Conservation (phyloP, 2,797 vertebrate genomes). For the Ctenopoma kingsleyae region DNA sequence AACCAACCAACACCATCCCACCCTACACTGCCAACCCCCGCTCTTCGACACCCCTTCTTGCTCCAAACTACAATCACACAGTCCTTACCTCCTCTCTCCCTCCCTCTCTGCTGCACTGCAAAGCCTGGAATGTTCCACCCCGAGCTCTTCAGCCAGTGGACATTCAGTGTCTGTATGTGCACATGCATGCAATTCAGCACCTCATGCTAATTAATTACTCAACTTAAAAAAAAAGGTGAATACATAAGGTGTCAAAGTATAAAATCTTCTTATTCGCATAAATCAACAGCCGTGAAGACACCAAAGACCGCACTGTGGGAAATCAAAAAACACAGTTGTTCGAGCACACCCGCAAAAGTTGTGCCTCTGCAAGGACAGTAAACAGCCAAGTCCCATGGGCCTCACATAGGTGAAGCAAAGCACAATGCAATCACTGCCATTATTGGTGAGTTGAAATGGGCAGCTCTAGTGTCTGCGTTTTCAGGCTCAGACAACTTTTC, state of each 20-base stretch:
- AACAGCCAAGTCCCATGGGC: conserved; percentile 13
- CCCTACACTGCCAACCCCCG: conserved; percentile 68
- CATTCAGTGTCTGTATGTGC: conserved; percentile 29
- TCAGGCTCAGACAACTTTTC: conserved; percentile 25
- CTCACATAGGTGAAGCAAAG: conserved; percentile 54
- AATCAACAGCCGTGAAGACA: neutral
- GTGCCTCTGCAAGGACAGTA: neutral
- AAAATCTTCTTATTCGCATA: neutral
- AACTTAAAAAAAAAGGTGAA: conserved; percentile 1
- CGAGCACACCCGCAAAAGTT: conserved; percentile 17
- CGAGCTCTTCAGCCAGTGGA: conserved; percentile 76
- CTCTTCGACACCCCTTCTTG: conserved; percentile 67
- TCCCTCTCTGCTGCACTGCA: conserved; percentile 62
- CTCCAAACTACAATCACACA: conserved; percentile 78
- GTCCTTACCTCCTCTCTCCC: conserved; percentile 39
- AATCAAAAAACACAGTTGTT: conserved; percentile 7
- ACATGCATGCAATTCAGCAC: conserved; percentile 1
- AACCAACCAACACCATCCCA: conserved; percentile 29
- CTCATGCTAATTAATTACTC: neutral
- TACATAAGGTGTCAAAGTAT: neutral
- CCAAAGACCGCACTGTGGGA: conserved; percentile 2
- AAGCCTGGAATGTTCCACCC: conserved; percentile 86
- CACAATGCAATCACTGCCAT: conserved; percentile 9
- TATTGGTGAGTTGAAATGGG: conserved; percentile 11
- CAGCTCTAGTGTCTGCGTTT: conserved; percentile 30